These are phyloP conservation scores for Poecilia latipinna DNA, from an alignment of 2,113 vertebrate species.

Conservation along the genomic window DNA sequence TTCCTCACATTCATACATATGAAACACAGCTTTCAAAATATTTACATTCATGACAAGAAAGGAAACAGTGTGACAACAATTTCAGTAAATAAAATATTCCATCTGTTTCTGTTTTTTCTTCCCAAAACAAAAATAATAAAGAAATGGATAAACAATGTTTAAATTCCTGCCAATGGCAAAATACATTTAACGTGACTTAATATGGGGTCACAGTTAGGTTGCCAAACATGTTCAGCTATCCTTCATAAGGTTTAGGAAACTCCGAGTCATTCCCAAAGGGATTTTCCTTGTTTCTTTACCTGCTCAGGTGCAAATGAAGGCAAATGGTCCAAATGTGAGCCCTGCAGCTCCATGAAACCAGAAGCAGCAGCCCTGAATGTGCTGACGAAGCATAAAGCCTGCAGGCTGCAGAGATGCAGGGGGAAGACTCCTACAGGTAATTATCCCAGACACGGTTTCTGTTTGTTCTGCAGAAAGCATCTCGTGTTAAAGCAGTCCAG, in stretches of 20 bases:
- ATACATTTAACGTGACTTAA: background rate
- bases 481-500: slow-evolving; percentile 69
- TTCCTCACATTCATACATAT: no score
- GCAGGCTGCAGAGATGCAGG: background rate
- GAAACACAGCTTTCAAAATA: no score
- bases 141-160: no score
- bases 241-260: slow-evolving; percentile 58
- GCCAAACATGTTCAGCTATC: slow-evolving; percentile 47
- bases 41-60: no score
- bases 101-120: no score
- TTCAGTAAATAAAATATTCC: no score
- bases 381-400: slow-evolving; percentile 20
- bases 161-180: no score
- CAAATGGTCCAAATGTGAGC: slow-evolving; percentile 1
- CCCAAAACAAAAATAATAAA: no score
- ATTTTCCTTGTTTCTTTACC: background rate
- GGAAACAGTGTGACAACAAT: no score
- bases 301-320: slow-evolving; percentile 32
- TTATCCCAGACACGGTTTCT: slow-evolving; percentile 70
- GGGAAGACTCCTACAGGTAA: slow-evolving; percentile 52
- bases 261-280: slow-evolving; percentile 44
- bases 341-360: no score
- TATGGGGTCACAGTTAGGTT: slow-evolving; percentile 66
- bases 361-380: background rate
- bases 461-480: slow-evolving; percentile 59